Evolutionary conservation across 2,797 vertebrate genomes (phyloP), one percentile per base, ranked within the genome.

Genomic region (Bovichtus diacanthus): DNA sequence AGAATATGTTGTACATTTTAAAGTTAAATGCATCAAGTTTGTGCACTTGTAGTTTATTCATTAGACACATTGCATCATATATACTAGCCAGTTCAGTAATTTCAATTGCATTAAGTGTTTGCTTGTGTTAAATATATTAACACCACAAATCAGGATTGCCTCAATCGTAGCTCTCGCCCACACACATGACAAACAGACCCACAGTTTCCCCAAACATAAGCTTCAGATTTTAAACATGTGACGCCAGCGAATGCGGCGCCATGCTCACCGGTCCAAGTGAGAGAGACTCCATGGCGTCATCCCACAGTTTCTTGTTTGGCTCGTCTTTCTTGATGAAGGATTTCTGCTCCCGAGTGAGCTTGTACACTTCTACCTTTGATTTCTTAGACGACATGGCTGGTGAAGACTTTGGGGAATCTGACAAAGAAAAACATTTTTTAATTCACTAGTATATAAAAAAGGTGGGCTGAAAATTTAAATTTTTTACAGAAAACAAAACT

Each of bases 241-340:
- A 36, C 23, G 2, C 15, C 9, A 29, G 10, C 3, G 63, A 53
- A 70, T 3, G 18, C 5, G 53, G 11, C 50, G 5, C 5, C 21
- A 13, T 71, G 29, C 72, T 59, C 88, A 99, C 98, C 86, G 97
- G 97, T 23, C 97, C 97, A 0, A 98, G 97, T 58, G 96, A 96
- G 49, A 98, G 95, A 2, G 96, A 96, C 67, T 87, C 85, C 75
- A 97, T 95, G 72, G 97, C 97, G 90, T 99, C 98, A 6, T 94
- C 95, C 98, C 98, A 99, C 71, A 99, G 84, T 81, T 98, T 99
- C 58, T 95, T 95, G 47, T 99, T 99, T 78, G 90, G 85, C 83
- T 96, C 93, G 11, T 99, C 98, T 0, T 93, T 95, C 83, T 95
- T 96, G 77, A 99, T 98, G 25, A 99, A 92, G 2, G 85, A 77